Conservation (phyloP, 1,140 invertebrate genomes). For the Drosophila sechellia region DNA sequence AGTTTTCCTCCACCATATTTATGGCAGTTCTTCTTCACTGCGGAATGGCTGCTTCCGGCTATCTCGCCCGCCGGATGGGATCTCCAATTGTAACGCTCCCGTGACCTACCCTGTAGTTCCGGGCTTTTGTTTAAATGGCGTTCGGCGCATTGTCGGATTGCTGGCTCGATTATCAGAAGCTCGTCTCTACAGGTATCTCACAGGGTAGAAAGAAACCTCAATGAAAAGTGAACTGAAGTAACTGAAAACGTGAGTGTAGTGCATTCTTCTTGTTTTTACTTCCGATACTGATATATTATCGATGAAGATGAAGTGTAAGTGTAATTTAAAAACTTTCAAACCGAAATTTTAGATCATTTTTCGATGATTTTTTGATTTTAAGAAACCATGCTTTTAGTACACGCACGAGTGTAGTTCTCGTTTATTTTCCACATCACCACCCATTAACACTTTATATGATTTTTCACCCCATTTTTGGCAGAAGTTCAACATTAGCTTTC, state of each 20-base stretch:
- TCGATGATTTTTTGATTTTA: too few relatives aligned
- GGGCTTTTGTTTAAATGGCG: conserved; percentile 98
- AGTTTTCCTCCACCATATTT: conserved; percentile 66
- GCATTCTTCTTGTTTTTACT: too few relatives aligned
- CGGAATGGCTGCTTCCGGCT: conserved; percentile 40
- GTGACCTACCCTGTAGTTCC: conserved; percentile 99
- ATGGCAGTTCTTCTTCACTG: conserved; percentile 65
- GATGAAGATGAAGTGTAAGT: too few relatives aligned
- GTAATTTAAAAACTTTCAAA: too few relatives aligned
- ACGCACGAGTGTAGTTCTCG: too few relatives aligned
- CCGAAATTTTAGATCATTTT: too few relatives aligned
- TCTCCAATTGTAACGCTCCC: conserved; percentile 88
- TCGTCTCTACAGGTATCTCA: conserved; percentile 99
- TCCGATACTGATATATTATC: too few relatives aligned
- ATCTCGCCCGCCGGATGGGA: conserved; percentile 13
- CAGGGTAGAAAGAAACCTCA: conserved; percentile 86
- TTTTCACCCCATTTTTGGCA: conserved; percentile 22
- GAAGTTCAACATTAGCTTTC: conserved; percentile 35
- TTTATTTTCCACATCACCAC: too few relatives aligned
- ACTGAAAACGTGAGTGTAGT: too few relatives aligned
- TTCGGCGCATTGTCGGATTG: conserved; percentile 44
- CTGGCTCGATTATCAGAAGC: conserved; percentile 94
- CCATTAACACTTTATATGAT: conserved; percentile 14
- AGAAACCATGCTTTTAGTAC: not conserved
- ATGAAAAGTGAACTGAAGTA: not conserved